Conservation (phyloP, 2,113 vertebrate species). For the Mandrillus leucophaeus region DNA sequence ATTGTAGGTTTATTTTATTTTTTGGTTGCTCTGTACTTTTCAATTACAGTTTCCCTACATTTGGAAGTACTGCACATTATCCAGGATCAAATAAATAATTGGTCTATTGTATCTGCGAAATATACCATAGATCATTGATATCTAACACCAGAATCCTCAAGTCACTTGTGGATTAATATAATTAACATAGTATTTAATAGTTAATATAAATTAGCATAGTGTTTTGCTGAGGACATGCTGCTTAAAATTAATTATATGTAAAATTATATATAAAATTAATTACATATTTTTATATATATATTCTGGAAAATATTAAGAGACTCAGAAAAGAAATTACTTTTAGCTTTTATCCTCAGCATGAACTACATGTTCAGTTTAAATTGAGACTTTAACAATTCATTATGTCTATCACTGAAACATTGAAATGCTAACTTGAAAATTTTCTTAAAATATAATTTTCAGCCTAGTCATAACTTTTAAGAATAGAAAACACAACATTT, state of each 20-base stretch:
- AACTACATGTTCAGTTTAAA: background rate
- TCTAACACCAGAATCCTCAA: background rate
- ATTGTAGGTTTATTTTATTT: constrained; percentile 29
- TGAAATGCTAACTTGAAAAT: background rate
- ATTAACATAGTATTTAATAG: no score
- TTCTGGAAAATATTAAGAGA: background rate
- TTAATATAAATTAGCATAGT: background rate
- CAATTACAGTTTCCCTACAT: background rate
- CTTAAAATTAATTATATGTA: constrained; percentile 14
- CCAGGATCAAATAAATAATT: background rate
- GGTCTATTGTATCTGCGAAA: background rate
- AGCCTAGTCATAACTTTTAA: background rate
- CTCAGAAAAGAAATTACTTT: constrained; percentile 30
- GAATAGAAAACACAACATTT: background rate
- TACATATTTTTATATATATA: background rate
- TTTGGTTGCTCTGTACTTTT: background rate
- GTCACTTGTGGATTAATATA: background rate
- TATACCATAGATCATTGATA: background rate
- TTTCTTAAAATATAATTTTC: background rate
- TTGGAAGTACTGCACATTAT: background rate
- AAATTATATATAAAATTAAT: no score
- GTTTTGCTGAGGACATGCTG: background rate
- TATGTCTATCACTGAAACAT: background rate
- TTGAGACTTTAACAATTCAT: background rate
- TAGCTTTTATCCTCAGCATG: background rate